A percentile compares a stretch with the other conserved stretches of the same genome.
Conservation (phyloP, 2,113 vertebrate species). For the Sardina pilchardus region DNA sequence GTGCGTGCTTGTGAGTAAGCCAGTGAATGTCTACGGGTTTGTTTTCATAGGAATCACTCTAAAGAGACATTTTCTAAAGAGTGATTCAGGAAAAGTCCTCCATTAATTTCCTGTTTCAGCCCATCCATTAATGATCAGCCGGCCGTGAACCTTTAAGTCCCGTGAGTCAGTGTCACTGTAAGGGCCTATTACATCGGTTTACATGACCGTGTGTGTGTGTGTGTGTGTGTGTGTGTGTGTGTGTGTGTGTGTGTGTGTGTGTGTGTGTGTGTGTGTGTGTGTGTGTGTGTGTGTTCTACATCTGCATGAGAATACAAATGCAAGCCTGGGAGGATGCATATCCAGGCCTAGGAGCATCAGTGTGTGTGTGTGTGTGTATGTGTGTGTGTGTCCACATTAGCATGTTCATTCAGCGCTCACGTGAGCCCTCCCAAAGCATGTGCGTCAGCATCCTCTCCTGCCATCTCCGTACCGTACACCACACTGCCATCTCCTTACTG, state of each 20-base stretch:
- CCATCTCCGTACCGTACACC: no score
- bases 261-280: constrained; percentile 7
- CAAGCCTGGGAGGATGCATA: neutral
- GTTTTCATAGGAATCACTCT: neutral
- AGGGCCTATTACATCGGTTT: neutral
- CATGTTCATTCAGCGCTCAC: neutral
- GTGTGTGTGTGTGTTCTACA: neutral
- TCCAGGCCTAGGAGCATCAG: neutral
- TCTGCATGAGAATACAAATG: neutral
- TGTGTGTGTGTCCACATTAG: neutral
- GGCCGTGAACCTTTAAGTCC: neutral
- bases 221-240: neutral
- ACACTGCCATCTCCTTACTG: no score
- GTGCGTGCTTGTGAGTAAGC: neutral
- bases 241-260: neutral
- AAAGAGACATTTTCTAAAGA: neutral
- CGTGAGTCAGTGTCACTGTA: neutral
- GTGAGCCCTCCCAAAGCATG: neutral
- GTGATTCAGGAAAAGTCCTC: neutral
- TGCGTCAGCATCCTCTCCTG: no score
- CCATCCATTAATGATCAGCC: neutral
- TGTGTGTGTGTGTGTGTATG: no score
- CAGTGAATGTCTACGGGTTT: neutral
- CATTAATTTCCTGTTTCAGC: neutral
- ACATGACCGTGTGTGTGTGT: neutral